Base-by-base conservation (phyloP, 1,140 invertebrate genomes). In the Papilio machaon region DNA sequence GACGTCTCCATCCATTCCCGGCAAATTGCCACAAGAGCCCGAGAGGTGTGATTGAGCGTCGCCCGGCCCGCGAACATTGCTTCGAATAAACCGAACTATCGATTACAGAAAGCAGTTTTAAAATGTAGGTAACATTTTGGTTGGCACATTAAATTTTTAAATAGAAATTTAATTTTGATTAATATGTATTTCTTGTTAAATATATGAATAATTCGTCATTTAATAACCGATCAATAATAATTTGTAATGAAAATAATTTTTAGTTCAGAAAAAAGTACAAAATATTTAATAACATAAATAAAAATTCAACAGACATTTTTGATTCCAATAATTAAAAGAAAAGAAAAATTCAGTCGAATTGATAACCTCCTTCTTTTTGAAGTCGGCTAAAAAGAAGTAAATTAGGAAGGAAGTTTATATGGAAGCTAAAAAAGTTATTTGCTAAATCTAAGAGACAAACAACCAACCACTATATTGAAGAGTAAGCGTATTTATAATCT, bases 1-100 rank as follows among this genome's bases (percentile, higher is more conserved):
- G 93, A 94, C 93, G 81, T 92, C 91, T 94, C 89, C 89, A 94
- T 94, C 89, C 86, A 94, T 93, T 89, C 86, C 84, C 85, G 88
- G 90, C 93, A 93, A 93, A 94, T 94, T 94, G 90, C 90, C 87
- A 84, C 85, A 82, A 82, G 81, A 91, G 89, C 88, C 85, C 88
- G 85, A 85, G 86, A 89, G 87, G 81, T 86, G 85, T 91, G 90
- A 91, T 90, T 86, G 90, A 90, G 85, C 83, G 84, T 79, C 85
- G 82, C 79, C 83, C 80, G 75, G 74, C 70, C 80, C 82, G 81
- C 85, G 80, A 85, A 84, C 90, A 92, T 93, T 92, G 92, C 87
- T 91, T 88, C 88, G 83, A 90, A 91, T 91, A 90, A 91, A 85
- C 86, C 84, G 82, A 79, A 87, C 91, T 87, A 94, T 94, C 92